Evolutionary conservation across 2,888 invertebrate genomes (phyloP).

Genomic region (Nebria salina): DNA sequence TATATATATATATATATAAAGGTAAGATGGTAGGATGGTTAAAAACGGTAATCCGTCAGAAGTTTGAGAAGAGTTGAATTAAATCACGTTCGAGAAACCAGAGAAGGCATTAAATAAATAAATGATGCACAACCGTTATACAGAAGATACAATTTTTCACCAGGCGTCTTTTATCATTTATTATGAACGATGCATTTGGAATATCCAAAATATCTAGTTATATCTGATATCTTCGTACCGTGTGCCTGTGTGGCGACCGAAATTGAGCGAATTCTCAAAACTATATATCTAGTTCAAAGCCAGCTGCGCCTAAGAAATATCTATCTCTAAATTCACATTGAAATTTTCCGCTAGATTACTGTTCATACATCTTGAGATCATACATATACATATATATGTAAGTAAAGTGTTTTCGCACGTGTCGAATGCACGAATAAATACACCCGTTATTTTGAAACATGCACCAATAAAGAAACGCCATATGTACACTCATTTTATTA

Average conservation of each 20-base stretch:
- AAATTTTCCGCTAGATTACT: neutral
- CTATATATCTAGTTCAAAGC: neutral
- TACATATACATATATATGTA: neutral
- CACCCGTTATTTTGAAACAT: neutral
- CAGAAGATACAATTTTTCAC: neutral
- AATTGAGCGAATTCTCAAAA: neutral
- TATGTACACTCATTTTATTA: too few species aligned
- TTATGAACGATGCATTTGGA: slow-evolving; percentile 11
- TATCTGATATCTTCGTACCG: neutral
- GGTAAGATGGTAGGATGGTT: neutral
- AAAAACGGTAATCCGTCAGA: neutral
- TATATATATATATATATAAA: too few species aligned
- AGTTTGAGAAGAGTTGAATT: neutral
- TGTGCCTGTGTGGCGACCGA: neutral
- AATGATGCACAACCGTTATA: neutral
- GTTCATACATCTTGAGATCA: neutral
- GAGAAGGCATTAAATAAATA: neutral
- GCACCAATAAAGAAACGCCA: neutral
- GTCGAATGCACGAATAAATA: neutral
- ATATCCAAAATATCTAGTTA: slow-evolving; percentile 5
- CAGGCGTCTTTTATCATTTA: slow-evolving; percentile 4
- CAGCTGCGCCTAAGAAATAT: neutral
- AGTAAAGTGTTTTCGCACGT: neutral
- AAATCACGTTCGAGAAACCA: neutral
- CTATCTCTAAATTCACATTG: neutral